Evolutionary conservation across 2,888 invertebrate genomes (phyloP), one percentile per base, ranked within the genome.

Genomic region (Phalangium opilio): DNA sequence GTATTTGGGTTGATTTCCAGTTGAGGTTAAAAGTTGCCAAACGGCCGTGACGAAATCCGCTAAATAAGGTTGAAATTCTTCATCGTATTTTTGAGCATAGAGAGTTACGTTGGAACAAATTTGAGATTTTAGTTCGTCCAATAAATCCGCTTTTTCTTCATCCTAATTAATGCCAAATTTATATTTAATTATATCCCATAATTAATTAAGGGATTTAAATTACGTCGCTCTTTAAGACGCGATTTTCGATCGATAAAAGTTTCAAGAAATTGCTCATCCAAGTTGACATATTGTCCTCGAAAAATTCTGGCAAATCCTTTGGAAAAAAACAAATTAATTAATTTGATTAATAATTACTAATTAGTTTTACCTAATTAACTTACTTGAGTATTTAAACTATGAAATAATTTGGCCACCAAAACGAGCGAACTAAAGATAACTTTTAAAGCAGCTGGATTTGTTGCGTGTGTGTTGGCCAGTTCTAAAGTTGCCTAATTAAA

Each of bases 81-180:
- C 96, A 62, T 93, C 91, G 62, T 98, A 99, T 64, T 95, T 93
- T 60, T 90, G 84, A 0, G 96, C 93, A 67, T 95, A 99, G 47
- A 99, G 71, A 0, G 82, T 48, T 11, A 93, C 79, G 63, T 93
- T 93, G 64, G 95, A 91, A 67, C 96, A 98, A 34, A 98, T 83
- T 70, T 95, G 93, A 0, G 91, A 85, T 55, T 90, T 83, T 1
- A 95, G 71, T 61, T 87, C 83, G 64, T 95, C 93, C 61, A 93
- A 69, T 2, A 90, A 73, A 1, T 91, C 89, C 0, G 89, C 79
- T 58, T 83, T 85, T 52, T 89, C 86, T 52, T 89, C 86, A 53
- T 80, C 80, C 76, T 85, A 58, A 15, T 53, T 46, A 44, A 34
- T 20, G 34, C 43, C n/a, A 45, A 39, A 38, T 12, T 15, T 41